phyloP scores from a whole-genome alignment of 1,140 invertebrate species.

The Aporrectodea caliginosa region DNA sequence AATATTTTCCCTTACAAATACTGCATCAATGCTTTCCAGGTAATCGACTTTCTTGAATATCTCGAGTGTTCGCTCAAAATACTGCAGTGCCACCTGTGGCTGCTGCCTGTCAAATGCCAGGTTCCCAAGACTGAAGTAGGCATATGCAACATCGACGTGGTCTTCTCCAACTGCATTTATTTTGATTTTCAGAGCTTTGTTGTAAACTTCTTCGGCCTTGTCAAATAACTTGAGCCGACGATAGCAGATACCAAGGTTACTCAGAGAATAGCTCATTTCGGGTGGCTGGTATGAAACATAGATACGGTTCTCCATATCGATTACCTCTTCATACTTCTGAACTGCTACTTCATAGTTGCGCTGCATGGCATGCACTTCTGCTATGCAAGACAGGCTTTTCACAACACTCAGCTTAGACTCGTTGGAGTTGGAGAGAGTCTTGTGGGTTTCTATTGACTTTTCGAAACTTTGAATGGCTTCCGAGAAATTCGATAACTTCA shows the following conservation, averaged over 20 bases:
- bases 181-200: not conserved
- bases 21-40: not conserved
- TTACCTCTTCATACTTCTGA: not conserved
- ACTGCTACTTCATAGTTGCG: not conserved
- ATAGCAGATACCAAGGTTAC: not conserved
- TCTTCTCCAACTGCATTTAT: not conserved
- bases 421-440: not conserved
- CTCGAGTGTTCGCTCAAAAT: not conserved
- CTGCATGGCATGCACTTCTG: not conserved
- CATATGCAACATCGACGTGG: not conserved
- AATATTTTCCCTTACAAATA: not conserved
- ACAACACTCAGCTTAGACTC: not conserved
- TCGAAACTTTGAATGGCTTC: not conserved
- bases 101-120: not conserved
- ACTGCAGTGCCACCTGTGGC: not conserved
- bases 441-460: not conserved
- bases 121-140: not conserved
- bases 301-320: not conserved
- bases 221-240: not conserved
- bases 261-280: not conserved
- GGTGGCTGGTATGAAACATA: not conserved
- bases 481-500: not conserved
- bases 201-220: not conserved
- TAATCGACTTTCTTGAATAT: not conserved
- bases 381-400: not conserved